Base-by-base conservation (phyloP, 2,888 invertebrate genomes). In the Eristalis tenax region DNA sequence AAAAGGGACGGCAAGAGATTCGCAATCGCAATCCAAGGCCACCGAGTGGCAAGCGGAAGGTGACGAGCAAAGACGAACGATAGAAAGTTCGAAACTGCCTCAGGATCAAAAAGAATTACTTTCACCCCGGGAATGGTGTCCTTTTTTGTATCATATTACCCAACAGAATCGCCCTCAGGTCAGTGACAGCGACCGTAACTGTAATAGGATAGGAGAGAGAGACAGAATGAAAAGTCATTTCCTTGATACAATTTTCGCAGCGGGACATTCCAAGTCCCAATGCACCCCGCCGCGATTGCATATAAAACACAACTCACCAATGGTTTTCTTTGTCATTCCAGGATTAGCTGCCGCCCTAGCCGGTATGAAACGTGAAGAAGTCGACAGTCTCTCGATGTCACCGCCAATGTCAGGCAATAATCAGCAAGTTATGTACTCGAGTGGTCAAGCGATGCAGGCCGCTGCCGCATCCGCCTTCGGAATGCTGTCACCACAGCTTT, bases 311-410 rank as follows among this genome's bases (percentile, higher is more conserved):
- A 71, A 83, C 74, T 87, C 26, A 82, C 69, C 59, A 35, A 64
- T 43, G 23, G 63, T 74, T 74, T 89, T 70, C 59, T 18, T 50
- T 69, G 57, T 78, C 70, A 75, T 88, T 89, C 11, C 81, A 93
- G 93, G 91, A 90, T 89, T 93, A 88, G 93, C 93, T 79, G 93
- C 93, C 85, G 93, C 93, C 63, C 89, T 93, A 89, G 93, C 93
- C 74, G 92, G 92, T 88, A 92, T 93, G 82, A 93, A 93, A 88
- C 91, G 91, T 61, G 93, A 93, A 88, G 92, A 93, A 66, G 86
- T 90, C 73, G 92, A 93, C 78, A 91, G 91, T 83, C 90, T 92
- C 75, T 91, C 92, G 6, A 89, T 93, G 83, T 92, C 92, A 82
- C 92, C 93, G 13, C 92, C 93, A 73, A 93, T 92, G 92, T 91